Percentiles rank a stretch among this genome's conserved stretches.
Conservation (phyloP, 2,797 vertebrate species). For the Enteromius argenteus region DNA sequence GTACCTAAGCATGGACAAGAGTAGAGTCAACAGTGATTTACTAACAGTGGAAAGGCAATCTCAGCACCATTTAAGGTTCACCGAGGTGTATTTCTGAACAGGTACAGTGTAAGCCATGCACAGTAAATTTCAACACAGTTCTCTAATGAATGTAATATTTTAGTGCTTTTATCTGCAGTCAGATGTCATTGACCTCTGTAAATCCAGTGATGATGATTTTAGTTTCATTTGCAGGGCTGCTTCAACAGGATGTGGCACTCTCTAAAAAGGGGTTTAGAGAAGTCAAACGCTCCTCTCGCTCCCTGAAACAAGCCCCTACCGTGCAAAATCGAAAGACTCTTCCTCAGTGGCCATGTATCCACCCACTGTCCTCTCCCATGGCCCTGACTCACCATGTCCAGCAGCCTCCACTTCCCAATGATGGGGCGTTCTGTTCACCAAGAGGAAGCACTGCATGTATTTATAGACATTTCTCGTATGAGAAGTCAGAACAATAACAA, state of each 20-base stretch:
- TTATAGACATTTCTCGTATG: slow-evolving; percentile 83
- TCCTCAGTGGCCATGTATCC: slow-evolving; percentile 65
- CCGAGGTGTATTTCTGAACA: background rate
- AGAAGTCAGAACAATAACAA: slow-evolving; percentile 78
- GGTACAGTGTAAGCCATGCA: background rate
- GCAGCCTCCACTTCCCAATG: slow-evolving; percentile 72
- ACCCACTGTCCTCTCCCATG: slow-evolving; percentile 57
- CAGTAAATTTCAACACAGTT: background rate
- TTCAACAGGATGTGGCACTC: slow-evolving; percentile 29
- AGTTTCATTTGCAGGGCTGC: slow-evolving; percentile 25
- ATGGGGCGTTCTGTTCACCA: slow-evolving; percentile 72
- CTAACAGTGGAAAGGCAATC: slow-evolving; percentile 9
- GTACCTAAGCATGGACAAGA: slow-evolving; percentile 27
- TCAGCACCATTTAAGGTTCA: slow-evolving; percentile 34
- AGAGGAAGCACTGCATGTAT: slow-evolving; percentile 80
- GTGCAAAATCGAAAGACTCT: slow-evolving; percentile 29
- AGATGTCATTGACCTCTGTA: background rate
- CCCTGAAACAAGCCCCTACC: slow-evolving; percentile 13
- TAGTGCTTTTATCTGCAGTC: background rate
- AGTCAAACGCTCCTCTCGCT: background rate
- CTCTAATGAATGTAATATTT: background rate
- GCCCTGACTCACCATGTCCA: slow-evolving; percentile 74
- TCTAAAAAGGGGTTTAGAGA: slow-evolving; percentile 29
- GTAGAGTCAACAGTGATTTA: slow-evolving; percentile 41
- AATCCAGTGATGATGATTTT: background rate